Evolutionary conservation across 2,113 vertebrate genomes (phyloP), one percentile per base, ranked within the genome.

Genomic region (Tricholaema leucomelas): DNA sequence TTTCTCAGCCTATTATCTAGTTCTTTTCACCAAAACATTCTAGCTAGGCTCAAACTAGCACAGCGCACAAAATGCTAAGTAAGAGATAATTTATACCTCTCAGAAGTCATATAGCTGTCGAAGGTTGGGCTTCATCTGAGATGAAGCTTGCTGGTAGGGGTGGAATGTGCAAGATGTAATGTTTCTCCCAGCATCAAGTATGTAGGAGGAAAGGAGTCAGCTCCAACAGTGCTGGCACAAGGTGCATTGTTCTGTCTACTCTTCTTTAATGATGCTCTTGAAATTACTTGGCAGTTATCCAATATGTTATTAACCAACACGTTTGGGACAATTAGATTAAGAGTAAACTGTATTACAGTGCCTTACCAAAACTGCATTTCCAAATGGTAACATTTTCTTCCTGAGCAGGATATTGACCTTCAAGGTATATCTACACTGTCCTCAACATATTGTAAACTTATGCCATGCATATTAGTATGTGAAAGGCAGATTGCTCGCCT

Each of bases 261-360:
- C 84, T 91, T 88, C 74, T 77, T 76, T 84, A 76, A 88, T 79
- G 66, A 88, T 91, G 69, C 44, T 81, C 54, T 88, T 81, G 55
- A 94, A 82, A 85, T 88, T 87, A 50, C 88, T 84, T 88, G 81
- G 81, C 88, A 92, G 63, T 33, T 86, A 66, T 82, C 67, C 77
- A 71, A 77, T 74, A 61, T 24, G 17, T 27, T 55, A 82, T 85
- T 87, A 93, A 88, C 46, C 24, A 71, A 31, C 46, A 36, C 1
- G 1, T 60, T 90, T 66, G 87, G 46, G 78, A 75, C 83, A 81
- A 87, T 73, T 72, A 88, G 25, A 42, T 15, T 12, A 91, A 59
- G 50, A 61, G 52, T 50, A 48, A 20, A 25, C 31, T 82, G 23
- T 50, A 15, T 55, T 72, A 63, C 1, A 2, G 50, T 63, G 40